Conservation (phyloP, 2,888 invertebrate genomes). For the Schizaphis graminum region DNA sequence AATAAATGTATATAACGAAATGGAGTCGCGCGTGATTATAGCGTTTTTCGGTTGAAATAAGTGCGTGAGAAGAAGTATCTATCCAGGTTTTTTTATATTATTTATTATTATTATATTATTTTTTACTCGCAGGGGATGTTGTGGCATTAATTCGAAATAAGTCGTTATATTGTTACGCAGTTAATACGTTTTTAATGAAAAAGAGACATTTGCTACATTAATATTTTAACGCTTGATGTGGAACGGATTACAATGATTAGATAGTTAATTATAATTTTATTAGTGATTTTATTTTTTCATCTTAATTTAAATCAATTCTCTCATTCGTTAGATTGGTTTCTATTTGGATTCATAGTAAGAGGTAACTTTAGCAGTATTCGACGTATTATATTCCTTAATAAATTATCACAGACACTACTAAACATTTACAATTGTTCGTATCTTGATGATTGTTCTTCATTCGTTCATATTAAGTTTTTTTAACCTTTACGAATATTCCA, state of each 20-base stretch:
- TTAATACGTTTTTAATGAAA: slow-evolving; percentile 46
- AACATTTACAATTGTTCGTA: background rate
- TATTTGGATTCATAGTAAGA: background rate
- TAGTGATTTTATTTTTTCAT: background rate
- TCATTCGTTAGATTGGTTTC: background rate
- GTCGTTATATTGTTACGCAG: background rate
- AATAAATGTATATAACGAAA: background rate
- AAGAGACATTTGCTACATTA: slow-evolving; percentile 22
- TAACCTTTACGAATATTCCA: background rate
- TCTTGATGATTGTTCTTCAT: background rate
- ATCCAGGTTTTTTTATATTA: background rate
- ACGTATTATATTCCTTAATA: background rate
- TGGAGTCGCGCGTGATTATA: background rate
- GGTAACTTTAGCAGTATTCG: background rate
- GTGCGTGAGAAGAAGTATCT: slow-evolving; percentile 37
- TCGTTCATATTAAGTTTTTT: background rate
- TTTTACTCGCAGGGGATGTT: background rate
- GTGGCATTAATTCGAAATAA: slow-evolving; percentile 31
- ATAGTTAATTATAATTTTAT: background rate
- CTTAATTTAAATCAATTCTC: background rate
- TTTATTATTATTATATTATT: slow-evolving; percentile 25
- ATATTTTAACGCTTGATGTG: background rate
- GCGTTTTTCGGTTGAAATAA: slow-evolving; percentile 28
- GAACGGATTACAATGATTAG: background rate
- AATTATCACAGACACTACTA: background rate